A percentile compares a stretch with the other conserved stretches of the same genome.
Evolutionary conservation across 1,140 invertebrate species (phyloP).

Genomic region (Drosophila neocordata): DNA sequence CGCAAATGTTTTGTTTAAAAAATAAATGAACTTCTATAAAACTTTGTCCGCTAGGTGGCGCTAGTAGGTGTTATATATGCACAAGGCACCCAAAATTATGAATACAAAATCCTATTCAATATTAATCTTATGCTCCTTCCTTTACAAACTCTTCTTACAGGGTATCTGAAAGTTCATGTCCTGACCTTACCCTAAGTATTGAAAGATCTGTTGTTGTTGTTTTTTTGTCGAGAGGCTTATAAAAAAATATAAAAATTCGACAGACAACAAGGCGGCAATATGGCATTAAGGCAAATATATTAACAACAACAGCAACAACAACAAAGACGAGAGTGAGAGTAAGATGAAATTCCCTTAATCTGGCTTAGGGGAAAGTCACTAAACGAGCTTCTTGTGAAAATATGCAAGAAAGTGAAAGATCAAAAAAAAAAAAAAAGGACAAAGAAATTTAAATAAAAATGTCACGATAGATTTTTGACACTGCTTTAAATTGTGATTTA

Average conservation of each 20-base stretch:
- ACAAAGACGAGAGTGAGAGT: not conserved
- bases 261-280: slow-evolving; percentile 15
- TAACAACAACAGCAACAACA: slow-evolving; percentile 8
- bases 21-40: too few species aligned
- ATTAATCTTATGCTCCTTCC: too few species aligned
- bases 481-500: too few species aligned
- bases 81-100: too few species aligned
- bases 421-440: not conserved
- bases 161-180: not conserved
- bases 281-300: slow-evolving; percentile 17
- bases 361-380: slow-evolving; percentile 7
- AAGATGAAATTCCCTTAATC: slow-evolving; percentile 1
- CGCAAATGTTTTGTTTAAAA: too few species aligned
- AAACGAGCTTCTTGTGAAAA: slow-evolving; percentile 5
- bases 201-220: not conserved
- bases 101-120: not conserved
- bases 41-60: too few species aligned
- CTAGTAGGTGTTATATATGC: too few species aligned
- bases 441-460: not conserved
- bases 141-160: not conserved
- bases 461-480: not conserved
- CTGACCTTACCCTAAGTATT: not conserved
- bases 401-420: slow-evolving; percentile 1
- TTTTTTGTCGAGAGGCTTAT: slow-evolving; percentile 12
- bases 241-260: slow-evolving; percentile 15